These are phyloP conservation scores for Gavialis gangeticus DNA, from an alignment of 2,113 vertebrate genomes.

Conservation along the genomic window DNA sequence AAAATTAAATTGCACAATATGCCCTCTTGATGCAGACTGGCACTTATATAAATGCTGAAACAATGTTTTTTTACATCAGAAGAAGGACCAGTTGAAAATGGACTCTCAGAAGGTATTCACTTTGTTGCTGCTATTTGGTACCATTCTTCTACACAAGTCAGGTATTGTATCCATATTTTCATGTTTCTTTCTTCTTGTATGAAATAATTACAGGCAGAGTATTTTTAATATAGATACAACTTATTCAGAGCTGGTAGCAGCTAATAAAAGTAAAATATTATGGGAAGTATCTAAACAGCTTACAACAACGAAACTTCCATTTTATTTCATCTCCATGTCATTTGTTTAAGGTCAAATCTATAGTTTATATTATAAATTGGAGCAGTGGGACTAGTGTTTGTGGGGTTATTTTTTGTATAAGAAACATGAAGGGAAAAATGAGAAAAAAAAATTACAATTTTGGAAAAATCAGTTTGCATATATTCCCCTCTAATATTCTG, in stretches of 20 bases:
- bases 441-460: background rate
- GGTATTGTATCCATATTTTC: background rate
- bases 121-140: slow-evolving; percentile 44
- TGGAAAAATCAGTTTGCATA: background rate
- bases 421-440: background rate
- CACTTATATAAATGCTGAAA: slow-evolving; percentile 46
- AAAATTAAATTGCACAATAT: slow-evolving; percentile 48
- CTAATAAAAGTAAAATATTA: accelerated
- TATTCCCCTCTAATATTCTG: background rate
- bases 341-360: background rate
- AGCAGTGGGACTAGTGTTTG: background rate
- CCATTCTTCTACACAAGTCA: slow-evolving; percentile 21
- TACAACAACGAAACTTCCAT: accelerated
- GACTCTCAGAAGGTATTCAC: background rate
- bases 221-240: background rate
- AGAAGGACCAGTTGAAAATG: background rate
- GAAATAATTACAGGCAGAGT: background rate
- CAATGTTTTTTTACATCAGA: background rate
- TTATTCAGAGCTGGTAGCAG: background rate
- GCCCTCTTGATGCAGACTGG: background rate
- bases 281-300: background rate
- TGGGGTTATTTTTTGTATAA: background rate
- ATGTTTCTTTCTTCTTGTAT: background rate
- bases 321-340: background rate
- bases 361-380: background rate